Evolutionary conservation across 1,140 invertebrate genomes (phyloP), one percentile per base, ranked within the genome.

Genomic region (Chironomus striatipennis): DNA sequence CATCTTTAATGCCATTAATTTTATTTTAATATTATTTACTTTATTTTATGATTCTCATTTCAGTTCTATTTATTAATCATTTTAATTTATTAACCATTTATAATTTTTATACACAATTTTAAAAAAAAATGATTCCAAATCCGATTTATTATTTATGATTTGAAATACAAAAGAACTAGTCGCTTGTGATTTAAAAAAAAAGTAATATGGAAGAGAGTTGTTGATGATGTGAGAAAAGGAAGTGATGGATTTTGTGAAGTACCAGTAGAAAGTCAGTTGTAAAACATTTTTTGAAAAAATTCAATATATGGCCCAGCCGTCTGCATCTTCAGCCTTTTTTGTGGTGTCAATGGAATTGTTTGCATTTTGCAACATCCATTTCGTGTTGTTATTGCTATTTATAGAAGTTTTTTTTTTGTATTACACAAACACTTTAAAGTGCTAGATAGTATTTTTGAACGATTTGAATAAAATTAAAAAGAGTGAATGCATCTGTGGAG

Each of bases 61-160:
- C n/a, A 18, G n/a, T 73, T 42, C n/a, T 43, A 42, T n/a, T 57
- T 57, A 15, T 57, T 57, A 57, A 57, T 57, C n/a, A n/a, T n/a
- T n/a, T n/a, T n/a, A n/a, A n/a, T 57, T 57, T 47, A 47, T 34
- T 34, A 34, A 34, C 24, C 24, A 47, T 47, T 73, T 8, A 42
- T 10, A 73, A 9, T 42, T 73, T 73, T n/a, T 24, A 73, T 17
- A 12, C 10, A 34, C 24, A 5, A 34, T n/a, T n/a, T n/a, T 57
- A 12, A 57, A 57, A 57, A 57, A 57, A 12, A 57, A 12, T 57
- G 2, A n/a, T n/a, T 57, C 47, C 47, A 12, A 57, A 57, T 57
- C 47, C 47, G 47, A 57, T 57, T 57, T 57, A n/a, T 57, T 57
- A 57, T 57, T 57, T 57, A 57, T 57, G 47, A 57, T 57, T 57